Evolutionary conservation across 2,797 vertebrate genomes (phyloP).

Genomic region (Loris lydekkerianus): DNA sequence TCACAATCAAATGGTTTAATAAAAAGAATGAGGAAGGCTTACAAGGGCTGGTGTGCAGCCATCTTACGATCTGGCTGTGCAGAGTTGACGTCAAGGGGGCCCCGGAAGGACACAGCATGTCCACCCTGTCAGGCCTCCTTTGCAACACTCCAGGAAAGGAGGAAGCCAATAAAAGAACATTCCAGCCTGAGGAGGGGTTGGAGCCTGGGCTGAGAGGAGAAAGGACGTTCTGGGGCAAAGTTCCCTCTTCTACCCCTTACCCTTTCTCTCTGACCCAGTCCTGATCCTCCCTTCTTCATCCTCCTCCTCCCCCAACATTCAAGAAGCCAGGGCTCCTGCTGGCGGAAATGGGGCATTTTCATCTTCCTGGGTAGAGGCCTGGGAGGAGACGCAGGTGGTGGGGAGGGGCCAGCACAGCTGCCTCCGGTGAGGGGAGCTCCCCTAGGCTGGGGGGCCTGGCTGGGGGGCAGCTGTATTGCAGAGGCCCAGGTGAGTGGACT

Average conservation of each 20-base stretch:
- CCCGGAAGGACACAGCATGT: too few relatives aligned
- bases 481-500: not conserved
- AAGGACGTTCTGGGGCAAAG: not conserved
- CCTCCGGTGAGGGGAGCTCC: not conserved
- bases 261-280: too few relatives aligned
- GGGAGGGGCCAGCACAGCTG: not conserved
- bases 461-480: accelerated
- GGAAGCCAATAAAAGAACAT: not conserved
- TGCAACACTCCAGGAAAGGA: not conserved
- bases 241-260: not conserved
- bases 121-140: not conserved
- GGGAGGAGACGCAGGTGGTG: conserved; percentile 17
- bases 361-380: not conserved
- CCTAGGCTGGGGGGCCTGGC: not conserved
- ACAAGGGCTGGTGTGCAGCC: accelerated
- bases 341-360: not conserved
- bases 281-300: accelerated
- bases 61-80: not conserved
- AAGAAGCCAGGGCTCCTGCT: not conserved
- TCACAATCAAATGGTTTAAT: not conserved
- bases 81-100: not conserved
- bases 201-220: not conserved
- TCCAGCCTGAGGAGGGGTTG: not conserved
- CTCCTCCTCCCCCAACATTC: accelerated
- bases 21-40: not conserved